Conservation (phyloP, 2,888 invertebrate species). For the Lasius platythorax region DNA sequence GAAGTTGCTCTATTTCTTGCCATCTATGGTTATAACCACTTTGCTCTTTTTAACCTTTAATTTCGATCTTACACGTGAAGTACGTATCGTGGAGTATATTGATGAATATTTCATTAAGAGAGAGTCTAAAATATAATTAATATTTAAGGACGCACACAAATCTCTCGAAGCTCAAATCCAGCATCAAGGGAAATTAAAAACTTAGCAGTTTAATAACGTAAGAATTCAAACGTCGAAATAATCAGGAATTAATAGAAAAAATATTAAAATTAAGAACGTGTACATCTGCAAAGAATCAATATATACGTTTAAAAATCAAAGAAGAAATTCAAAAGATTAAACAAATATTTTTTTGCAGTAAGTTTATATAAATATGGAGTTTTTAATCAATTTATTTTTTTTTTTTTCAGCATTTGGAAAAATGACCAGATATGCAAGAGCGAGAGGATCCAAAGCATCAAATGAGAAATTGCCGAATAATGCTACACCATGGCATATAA, state of each 20-base stretch:
- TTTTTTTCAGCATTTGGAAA: conserved; percentile 30
- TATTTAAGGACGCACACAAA: background rate
- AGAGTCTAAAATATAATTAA: background rate
- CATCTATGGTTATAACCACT: background rate
- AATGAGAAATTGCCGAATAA: conserved; percentile 90
- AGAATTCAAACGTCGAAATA: background rate
- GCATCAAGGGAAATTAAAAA: background rate
- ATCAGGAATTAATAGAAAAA: background rate
- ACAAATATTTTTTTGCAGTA: background rate
- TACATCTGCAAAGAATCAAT: background rate
- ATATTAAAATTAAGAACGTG: background rate
- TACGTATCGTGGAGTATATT: background rate
- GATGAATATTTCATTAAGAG: background rate
- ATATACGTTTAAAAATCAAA: background rate
- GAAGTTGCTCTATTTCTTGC: too few species aligned
- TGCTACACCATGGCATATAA: conserved; percentile 91
- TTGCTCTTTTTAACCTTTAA: background rate
- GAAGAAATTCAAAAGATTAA: background rate
- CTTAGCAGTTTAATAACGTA: background rate
- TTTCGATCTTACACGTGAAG: background rate
- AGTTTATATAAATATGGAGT: background rate
- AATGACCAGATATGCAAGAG: conserved; percentile 92
- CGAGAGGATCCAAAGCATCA: conserved; percentile 91
- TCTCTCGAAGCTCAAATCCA: too few species aligned
- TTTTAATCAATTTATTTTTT: background rate